Conservation (phyloP, 2,797 vertebrate genomes). For the Halcyon smyrnensis region DNA sequence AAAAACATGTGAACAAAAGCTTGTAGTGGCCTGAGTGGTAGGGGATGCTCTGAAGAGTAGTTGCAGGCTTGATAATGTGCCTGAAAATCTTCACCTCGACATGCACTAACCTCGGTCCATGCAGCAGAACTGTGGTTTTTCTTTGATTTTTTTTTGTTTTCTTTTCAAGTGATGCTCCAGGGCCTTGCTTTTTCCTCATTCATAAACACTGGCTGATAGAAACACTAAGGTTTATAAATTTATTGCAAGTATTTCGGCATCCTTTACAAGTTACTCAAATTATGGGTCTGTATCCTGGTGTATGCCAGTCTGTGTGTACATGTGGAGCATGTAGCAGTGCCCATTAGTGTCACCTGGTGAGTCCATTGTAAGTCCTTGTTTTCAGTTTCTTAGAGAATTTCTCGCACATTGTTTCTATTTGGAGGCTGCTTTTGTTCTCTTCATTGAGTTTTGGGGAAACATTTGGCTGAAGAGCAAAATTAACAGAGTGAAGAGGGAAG, state of each 20-base stretch:
- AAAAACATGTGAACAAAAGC: background rate
- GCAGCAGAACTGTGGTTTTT: background rate
- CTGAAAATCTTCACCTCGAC: background rate
- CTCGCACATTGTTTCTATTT: background rate
- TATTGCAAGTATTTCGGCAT: background rate
- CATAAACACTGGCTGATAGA: background rate
- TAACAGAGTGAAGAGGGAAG: background rate
- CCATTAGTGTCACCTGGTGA: background rate
- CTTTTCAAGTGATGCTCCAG: background rate
- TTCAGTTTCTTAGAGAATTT: background rate
- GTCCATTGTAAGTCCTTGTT: background rate
- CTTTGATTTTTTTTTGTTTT: background rate
- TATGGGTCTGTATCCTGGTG: background rate
- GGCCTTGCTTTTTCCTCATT: background rate
- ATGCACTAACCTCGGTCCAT: accelerated
- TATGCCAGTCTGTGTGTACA: background rate
- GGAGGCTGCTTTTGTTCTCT: background rate
- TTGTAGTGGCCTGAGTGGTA: background rate
- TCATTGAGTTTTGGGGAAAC: background rate
- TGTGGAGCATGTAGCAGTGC: background rate
- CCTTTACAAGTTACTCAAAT: background rate
- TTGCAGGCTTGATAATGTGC: background rate
- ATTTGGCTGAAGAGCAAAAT: background rate
- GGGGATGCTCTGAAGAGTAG: background rate
- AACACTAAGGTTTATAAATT: background rate